Percentiles rank a stretch among this genome's conserved stretches.
These are phyloP conservation scores for Heliothis peltigera DNA, from an alignment of 2,888 invertebrate species.

Conservation along the genomic window DNA sequence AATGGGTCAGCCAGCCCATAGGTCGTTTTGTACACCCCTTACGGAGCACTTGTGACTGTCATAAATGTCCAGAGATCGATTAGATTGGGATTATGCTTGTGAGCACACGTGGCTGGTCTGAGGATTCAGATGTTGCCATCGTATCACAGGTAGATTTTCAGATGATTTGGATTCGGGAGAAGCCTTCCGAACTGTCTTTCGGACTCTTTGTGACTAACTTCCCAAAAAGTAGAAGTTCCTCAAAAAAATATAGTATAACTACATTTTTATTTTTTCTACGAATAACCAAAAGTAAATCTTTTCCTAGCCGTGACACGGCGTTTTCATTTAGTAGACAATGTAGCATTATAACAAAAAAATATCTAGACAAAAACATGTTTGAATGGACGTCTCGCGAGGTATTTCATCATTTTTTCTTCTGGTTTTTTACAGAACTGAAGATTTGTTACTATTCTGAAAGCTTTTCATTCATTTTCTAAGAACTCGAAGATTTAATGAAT, in stretches of 20 bases:
- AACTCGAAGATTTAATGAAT: background rate
- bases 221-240: too few species aligned
- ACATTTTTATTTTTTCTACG: too few species aligned
- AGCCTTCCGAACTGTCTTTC: too few species aligned
- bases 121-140: background rate
- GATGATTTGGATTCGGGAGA: background rate
- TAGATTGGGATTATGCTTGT: conserved; percentile 9
- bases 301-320: conserved; percentile 6
- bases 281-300: too few species aligned
- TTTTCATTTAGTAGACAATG: conserved; percentile 19
- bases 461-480: too few species aligned
- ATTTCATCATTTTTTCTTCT: conserved; percentile 5
- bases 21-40: conserved; percentile 26
- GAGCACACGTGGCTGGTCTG: background rate
- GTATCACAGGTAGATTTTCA: background rate
- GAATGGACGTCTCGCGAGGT: conserved; percentile 24
- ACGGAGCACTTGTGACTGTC: conserved; percentile 15
- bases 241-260: too few species aligned
- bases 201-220: too few species aligned
- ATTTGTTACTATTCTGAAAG: conserved; percentile 1
- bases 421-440: conserved; percentile 9
- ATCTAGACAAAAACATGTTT: conserved; percentile 19
- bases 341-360: conserved; percentile 8
- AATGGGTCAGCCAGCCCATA: conserved; percentile 46
- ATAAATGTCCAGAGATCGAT: conserved; percentile 20